These are phyloP conservation scores for Paralichthys olivaceus DNA, from an alignment of 2,113 vertebrate genomes.

Conservation along the genomic window DNA sequence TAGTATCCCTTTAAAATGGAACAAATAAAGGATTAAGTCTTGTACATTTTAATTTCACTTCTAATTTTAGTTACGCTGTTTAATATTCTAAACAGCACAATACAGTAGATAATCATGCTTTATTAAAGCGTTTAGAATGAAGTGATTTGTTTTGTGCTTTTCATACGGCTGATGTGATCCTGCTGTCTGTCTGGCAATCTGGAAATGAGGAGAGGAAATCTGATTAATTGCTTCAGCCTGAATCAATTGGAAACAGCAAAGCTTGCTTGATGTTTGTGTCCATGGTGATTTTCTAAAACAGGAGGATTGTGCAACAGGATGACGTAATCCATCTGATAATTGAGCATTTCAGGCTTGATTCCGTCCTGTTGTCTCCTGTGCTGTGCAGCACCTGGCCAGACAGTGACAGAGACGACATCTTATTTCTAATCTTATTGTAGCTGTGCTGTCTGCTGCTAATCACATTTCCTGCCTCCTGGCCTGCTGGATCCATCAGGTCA, in stretches of 20 bases:
- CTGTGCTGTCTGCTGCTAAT: slow-evolving; percentile 65
- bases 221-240: slow-evolving; percentile 45
- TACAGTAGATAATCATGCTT: slow-evolving; percentile 13
- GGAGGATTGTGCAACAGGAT: slow-evolving; percentile 27
- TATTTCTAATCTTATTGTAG: slow-evolving; percentile 68
- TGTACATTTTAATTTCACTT: neutral
- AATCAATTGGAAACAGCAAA: slow-evolving; percentile 32
- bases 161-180: slow-evolving; percentile 25
- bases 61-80: neutral
- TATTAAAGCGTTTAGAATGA: slow-evolving; percentile 11
- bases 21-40: too few relatives aligned
- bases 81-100: neutral
- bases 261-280: slow-evolving; percentile 25
- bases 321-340: slow-evolving; percentile 50
- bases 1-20: too few relatives aligned
- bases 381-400: slow-evolving; percentile 48
- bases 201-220: slow-evolving; percentile 62
- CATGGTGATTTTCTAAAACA: slow-evolving; percentile 34
- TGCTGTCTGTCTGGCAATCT: slow-evolving; percentile 43
- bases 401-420: slow-evolving; percentile 52
- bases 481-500: slow-evolving; percentile 46
- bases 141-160: slow-evolving; percentile 23
- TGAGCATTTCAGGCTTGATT: slow-evolving; percentile 46
- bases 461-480: slow-evolving; percentile 67
- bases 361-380: slow-evolving; percentile 36